Percentiles rank a stretch among this genome's conserved stretches.
Conservation (phyloP, 2,113 vertebrate genomes). For the Leucosticte australis region DNA sequence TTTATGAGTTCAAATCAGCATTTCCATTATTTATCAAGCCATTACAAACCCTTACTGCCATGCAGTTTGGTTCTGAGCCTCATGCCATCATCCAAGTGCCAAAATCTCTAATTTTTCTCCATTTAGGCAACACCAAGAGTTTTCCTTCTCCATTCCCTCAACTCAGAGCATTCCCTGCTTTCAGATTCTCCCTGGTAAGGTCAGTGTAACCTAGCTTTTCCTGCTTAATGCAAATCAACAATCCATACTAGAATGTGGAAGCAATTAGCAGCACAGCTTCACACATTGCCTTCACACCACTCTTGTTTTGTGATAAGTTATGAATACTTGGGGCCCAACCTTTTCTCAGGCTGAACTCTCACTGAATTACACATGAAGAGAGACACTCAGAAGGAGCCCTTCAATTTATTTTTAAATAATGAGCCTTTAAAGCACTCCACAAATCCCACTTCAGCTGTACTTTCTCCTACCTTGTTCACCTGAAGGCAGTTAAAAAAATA, state of each 20-base stretch:
- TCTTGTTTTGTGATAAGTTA: conserved; percentile 10
- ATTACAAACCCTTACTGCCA: neutral
- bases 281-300: conserved; percentile 28
- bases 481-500: neutral
- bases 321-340: conserved; percentile 27
- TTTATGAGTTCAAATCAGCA: neutral
- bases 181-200: neutral
- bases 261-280: conserved; percentile 49
- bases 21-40: neutral
- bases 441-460: neutral
- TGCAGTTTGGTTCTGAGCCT: neutral
- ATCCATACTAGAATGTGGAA: conserved; percentile 26
- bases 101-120: neutral
- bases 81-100: neutral
- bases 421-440: neutral
- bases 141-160: neutral
- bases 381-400: neutral
- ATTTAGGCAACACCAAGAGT: neutral
- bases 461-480: neutral
- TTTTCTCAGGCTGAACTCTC: conserved; percentile 39
- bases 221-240: neutral
- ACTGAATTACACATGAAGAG: conserved; percentile 61
- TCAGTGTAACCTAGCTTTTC: neutral
- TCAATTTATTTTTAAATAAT: conserved; percentile 36
- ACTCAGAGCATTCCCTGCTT: neutral